These are phyloP conservation scores for Heteromormyrus szaboi DNA, from an alignment of 2,797 vertebrate genomes.

Conservation along the genomic window DNA sequence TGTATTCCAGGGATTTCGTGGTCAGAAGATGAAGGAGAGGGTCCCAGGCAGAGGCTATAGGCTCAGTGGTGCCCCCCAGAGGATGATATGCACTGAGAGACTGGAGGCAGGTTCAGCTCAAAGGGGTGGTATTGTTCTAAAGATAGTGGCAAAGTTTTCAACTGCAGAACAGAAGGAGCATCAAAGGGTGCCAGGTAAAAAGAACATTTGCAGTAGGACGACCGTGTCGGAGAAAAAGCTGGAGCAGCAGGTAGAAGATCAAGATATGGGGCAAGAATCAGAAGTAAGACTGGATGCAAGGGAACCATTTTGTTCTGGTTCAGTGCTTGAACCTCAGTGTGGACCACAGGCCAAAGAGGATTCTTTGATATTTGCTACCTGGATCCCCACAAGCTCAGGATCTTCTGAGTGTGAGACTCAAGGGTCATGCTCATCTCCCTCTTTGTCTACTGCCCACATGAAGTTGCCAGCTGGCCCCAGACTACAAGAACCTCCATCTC, in stretches of 20 bases:
- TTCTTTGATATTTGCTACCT: conserved; percentile 39
- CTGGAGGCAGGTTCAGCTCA: background rate
- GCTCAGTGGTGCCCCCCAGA: background rate
- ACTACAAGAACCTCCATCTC: background rate
- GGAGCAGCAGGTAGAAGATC: background rate
- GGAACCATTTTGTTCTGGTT: conserved; percentile 39
- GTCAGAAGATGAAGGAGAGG: conserved; percentile 22
- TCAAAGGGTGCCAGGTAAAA: conserved; percentile 42
- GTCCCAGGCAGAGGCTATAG: conserved; percentile 20
- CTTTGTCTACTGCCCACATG: background rate
- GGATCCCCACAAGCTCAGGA: conserved; percentile 18
- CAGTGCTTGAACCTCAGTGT: conserved; percentile 35
- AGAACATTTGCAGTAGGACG: conserved; percentile 8
- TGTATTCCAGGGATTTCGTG: conserved; percentile 33
- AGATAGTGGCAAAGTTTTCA: conserved; percentile 72
- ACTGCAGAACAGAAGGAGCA: conserved; percentile 58
- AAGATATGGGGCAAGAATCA: conserved; percentile 19
- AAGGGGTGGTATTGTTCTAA: conserved; percentile 64
- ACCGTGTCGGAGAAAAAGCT: conserved; percentile 8
- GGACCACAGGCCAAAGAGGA: background rate
- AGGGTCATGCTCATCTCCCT: background rate
- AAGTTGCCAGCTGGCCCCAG: background rate
- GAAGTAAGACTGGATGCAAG: conserved; percentile 47
- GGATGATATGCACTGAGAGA: conserved; percentile 41
- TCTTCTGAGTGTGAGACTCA: background rate